Percentiles rank a stretch among this genome's conserved stretches.
Conservation (phyloP, 2,888 invertebrate genomes). For the Chirona hameri region DNA sequence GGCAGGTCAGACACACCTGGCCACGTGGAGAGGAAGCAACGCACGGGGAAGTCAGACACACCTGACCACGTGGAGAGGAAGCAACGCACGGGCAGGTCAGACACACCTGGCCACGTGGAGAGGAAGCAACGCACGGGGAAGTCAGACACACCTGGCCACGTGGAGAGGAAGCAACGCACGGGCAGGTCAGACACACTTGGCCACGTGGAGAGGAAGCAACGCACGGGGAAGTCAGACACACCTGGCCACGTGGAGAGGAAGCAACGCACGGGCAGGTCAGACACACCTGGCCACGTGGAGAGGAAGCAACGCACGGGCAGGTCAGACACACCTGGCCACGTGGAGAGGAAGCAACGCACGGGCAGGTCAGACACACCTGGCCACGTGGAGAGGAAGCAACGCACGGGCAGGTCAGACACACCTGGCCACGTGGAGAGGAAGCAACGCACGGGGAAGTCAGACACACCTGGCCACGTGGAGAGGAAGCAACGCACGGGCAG, state of each 20-base stretch:
- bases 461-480: conserved; percentile 39
- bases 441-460: conserved; percentile 13
- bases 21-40: background rate
- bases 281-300: conserved; percentile 39
- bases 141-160: conserved; percentile 40
- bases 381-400: background rate
- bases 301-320: background rate
- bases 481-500: background rate
- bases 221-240: conserved; percentile 40
- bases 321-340: conserved; percentile 40
- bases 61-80: background rate
- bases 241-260: background rate
- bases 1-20: conserved; percentile 40
- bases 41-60: conserved; percentile 40
- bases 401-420: conserved; percentile 40
- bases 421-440: background rate
- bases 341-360: background rate
- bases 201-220: background rate
- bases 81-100: conserved; percentile 24
- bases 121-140: background rate
- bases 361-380: conserved; percentile 40
- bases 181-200: conserved; percentile 40
- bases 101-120: conserved; percentile 39
- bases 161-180: background rate
- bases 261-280: conserved; percentile 24